Evolutionary conservation across 2,113 vertebrate species (phyloP).

Genomic region (Thamnophis sirtalis): DNA sequence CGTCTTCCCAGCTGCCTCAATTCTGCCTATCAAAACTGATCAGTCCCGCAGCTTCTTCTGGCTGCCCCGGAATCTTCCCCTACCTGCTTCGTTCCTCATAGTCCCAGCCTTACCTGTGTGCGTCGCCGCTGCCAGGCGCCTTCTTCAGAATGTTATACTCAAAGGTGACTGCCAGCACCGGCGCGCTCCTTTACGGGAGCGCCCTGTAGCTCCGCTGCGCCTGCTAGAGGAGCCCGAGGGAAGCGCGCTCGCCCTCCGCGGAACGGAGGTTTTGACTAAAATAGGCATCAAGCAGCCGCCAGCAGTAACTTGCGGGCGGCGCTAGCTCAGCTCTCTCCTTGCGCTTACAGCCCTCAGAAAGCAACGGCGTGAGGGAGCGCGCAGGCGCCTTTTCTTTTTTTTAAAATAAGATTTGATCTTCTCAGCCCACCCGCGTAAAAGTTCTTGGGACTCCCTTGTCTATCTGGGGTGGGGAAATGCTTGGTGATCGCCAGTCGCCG

Average conservation of each 20-base stretch:
- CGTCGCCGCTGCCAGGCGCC: neutral
- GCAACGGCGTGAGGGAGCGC: neutral
- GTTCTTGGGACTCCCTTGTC: neutral
- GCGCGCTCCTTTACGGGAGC: neutral
- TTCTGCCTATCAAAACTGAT: neutral
- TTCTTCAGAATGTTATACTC: neutral
- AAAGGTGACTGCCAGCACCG: neutral
- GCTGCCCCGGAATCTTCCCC: neutral
- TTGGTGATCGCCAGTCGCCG: neutral
- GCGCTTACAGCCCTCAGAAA: neutral
- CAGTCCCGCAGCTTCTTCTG: neutral
- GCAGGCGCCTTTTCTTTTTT: slow-evolving; percentile 46
- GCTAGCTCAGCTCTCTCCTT: neutral
- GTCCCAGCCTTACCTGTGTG: neutral
- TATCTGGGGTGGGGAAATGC: fast-evolving
- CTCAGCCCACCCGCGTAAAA: neutral
- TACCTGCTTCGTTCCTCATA: neutral
- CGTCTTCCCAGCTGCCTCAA: too few species aligned
- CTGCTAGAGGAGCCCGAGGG: neutral
- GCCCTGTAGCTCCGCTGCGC: neutral
- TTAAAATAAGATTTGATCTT: neutral
- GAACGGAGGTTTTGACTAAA: slow-evolving; percentile 39
- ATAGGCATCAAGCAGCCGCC: slow-evolving; percentile 27
- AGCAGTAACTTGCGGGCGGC: slow-evolving; percentile 30
- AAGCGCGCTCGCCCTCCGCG: neutral